phyloP scores from a whole-genome alignment of 2,888 invertebrate genomes.

The Pristionchus arcanus region DNA sequence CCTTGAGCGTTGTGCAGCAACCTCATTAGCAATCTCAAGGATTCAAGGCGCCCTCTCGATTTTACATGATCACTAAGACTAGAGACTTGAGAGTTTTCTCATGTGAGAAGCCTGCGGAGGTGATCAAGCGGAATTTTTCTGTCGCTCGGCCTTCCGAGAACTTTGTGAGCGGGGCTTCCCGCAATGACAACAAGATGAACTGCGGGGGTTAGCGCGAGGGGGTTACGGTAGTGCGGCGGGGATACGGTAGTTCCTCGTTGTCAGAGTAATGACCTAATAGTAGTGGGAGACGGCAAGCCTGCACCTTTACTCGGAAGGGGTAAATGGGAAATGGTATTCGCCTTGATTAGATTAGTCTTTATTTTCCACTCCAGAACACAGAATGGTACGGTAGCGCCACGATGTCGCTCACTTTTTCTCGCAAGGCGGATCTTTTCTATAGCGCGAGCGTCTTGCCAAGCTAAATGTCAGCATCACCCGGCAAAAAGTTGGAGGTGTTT shows the following conservation, averaged over 20 bases:
- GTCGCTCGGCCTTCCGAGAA: not conserved
- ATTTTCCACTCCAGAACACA: not conserved
- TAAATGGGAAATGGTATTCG: no score
- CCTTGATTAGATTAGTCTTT: no score
- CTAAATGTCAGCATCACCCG: conserved; percentile 46
- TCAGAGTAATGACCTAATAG: no score
- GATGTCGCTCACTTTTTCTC: not conserved
- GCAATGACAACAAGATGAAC: not conserved
- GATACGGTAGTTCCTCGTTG: not conserved
- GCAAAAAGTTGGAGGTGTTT: conserved; percentile 25
- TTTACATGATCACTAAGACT: no score
- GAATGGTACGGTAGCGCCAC: not conserved
- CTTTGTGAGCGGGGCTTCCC: not conserved
- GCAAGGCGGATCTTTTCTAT: conserved; percentile 34
- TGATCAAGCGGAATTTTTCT: conserved; percentile 19
- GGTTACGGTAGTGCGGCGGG: not conserved
- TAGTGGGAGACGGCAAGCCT: no score
- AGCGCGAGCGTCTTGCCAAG: not conserved
- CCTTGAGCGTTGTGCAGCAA: not conserved
- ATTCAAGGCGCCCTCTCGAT: no score
- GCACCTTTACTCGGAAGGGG: not conserved
- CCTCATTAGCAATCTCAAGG: not conserved
- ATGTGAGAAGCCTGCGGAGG: no score
- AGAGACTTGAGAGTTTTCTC: no score
- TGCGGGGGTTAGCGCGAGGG: not conserved